phyloP scores from a whole-genome alignment of 1,140 invertebrate genomes.

The Pogonus chalceus region DNA sequence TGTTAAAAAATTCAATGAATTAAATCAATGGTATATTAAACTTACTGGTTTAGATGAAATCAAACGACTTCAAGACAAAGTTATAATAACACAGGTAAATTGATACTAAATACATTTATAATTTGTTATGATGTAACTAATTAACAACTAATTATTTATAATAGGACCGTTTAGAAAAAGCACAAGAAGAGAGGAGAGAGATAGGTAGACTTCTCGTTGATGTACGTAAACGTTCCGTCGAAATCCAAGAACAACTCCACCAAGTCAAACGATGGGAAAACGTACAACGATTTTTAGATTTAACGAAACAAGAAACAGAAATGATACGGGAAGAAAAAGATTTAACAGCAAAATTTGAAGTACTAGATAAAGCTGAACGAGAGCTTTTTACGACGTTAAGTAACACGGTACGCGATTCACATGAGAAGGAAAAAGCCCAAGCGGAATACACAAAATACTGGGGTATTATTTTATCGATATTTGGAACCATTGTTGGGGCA shows the following conservation, averaged over 20 bases:
- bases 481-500: conserved; percentile 51
- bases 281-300: conserved; percentile 24
- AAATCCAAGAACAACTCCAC: conserved; percentile 31
- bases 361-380: conserved; percentile 44
- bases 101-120: neutral
- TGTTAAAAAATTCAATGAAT: conserved; percentile 26
- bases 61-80: conserved; percentile 36
- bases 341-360: conserved; percentile 21
- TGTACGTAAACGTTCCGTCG: conserved; percentile 24
- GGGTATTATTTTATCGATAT: conserved; percentile 56
- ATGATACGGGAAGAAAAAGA: conserved; percentile 26
- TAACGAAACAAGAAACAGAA: conserved; percentile 32
- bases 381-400: conserved; percentile 53
- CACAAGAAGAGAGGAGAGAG: conserved; percentile 29
- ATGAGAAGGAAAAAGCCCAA: conserved; percentile 60
- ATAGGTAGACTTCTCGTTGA: conserved; percentile 22
- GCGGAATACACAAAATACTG: conserved; percentile 64
- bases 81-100: conserved; percentile 32
- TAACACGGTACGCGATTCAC: conserved; percentile 51
- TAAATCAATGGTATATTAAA: conserved; percentile 37
- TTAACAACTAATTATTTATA: conserved; percentile 7
- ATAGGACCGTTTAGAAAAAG: conserved; percentile 25
- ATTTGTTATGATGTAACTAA: no score
- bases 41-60: conserved; percentile 39
- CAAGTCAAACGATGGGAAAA: conserved; percentile 30